Base-by-base conservation (phyloP, 2,888 invertebrate species). In the Dexiosoma caninum region DNA sequence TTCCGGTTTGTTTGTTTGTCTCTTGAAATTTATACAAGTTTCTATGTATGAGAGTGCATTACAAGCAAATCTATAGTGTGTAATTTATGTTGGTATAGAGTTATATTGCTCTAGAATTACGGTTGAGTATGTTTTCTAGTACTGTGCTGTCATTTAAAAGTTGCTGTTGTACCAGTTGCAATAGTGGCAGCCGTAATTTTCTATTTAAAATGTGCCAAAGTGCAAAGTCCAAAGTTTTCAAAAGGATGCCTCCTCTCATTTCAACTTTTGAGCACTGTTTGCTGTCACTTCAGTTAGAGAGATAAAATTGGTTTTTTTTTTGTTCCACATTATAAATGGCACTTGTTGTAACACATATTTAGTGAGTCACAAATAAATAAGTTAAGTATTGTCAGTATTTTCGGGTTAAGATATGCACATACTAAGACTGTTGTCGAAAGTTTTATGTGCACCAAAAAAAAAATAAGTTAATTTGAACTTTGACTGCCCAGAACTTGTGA, bases 161-260 rank as follows among this genome's bases (percentile, higher is more conserved):
- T 69, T 70, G 64, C 49, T 71, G 44, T 59, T 44, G 51, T 42
- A 51, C 42, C 12, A 40, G 42, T 42, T 53, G 72, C 66, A 77
- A 69, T 81, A 82, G 78, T 76, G 67, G 77, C 72, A 64, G 62
- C 23, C 57, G 71, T 60, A 49, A 42, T n/a, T 66, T 78, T 67
- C 59, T 67, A 74, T 72, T 60, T 72, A 62, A 74, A 72, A 72
- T 78, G 81, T 83, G 84, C 82, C 84, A 79, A 70, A 83, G 82
- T 81, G 79, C 67, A 82, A 66, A 74, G 59, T 78, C 76, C 78
- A 81, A 72, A 83, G 81, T 74, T 55, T 55, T 72, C n/a, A 70
- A 70, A 64, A 67, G 71, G 66, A 59, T 53, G 74, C 76, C 74
- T 82, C 78, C 75, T 69, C 55, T 69, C 21, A 62, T 57, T 53